phyloP scores from a whole-genome alignment of 37 sponge, comb jelly and placozoan species.

The Chondrilla cf. caribensis region DNA sequence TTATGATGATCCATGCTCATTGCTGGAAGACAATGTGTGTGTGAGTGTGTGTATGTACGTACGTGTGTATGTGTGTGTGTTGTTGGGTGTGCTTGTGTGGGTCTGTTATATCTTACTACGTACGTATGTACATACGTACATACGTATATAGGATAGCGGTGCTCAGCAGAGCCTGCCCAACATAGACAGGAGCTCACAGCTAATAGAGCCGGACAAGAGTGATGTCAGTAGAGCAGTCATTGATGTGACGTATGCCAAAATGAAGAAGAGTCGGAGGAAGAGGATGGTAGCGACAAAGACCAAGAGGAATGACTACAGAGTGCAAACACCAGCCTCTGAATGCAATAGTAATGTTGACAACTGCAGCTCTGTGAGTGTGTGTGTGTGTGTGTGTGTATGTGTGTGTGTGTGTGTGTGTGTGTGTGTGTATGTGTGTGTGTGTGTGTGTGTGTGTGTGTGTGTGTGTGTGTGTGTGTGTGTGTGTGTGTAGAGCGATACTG shows the following conservation, averaged over 20 bases:
- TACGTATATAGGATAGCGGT: not conserved
- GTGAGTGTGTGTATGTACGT: not conserved
- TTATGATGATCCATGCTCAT: constrained; percentile 12
- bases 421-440: too few relatives aligned
- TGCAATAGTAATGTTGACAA: too few relatives aligned
- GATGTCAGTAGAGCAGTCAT: not conserved
- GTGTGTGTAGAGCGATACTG: too few relatives aligned
- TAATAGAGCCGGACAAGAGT: not conserved
- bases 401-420: too few relatives aligned
- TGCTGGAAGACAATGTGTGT: not conserved
- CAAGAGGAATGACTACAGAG: too few relatives aligned
- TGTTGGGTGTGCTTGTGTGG: too few relatives aligned
- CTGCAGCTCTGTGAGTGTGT: too few relatives aligned
- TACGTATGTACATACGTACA: constrained; percentile 16
- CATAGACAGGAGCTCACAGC: not conserved
- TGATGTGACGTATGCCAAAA: not conserved
- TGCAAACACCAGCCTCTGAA: too few relatives aligned
- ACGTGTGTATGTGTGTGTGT: not conserved
- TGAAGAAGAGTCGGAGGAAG: not conserved
- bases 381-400: too few relatives aligned
- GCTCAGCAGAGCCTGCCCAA: not conserved
- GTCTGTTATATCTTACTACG: not conserved
- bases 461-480: too few relatives aligned
- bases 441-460: too few relatives aligned
- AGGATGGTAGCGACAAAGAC: not conserved